These are phyloP conservation scores for Latrodectus geometricus DNA, from an alignment of 1,140 invertebrate species.

Conservation along the genomic window DNA sequence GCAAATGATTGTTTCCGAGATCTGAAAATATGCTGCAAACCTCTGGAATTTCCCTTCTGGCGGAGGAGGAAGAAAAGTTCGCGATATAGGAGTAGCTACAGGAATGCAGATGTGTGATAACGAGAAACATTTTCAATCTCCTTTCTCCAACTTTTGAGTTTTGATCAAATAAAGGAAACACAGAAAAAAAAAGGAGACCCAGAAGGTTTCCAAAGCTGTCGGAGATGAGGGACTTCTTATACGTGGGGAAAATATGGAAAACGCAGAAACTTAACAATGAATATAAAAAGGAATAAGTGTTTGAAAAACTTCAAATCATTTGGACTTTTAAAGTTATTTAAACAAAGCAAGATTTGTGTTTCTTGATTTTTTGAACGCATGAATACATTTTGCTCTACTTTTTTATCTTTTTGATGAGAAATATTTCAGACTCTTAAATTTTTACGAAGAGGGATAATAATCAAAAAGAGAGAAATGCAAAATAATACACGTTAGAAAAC, in stretches of 20 bases:
- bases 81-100: background rate
- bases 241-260: background rate
- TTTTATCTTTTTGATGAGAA: too few relatives aligned
- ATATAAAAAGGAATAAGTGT: too few relatives aligned
- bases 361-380: too few relatives aligned
- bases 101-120: background rate
- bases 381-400: too few relatives aligned
- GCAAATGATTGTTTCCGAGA: constrained; percentile 32
- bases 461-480: too few relatives aligned
- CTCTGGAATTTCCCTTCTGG: background rate
- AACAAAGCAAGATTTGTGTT: too few relatives aligned
- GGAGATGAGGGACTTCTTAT: background rate
- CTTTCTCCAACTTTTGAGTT: background rate
- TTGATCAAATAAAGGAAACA: background rate
- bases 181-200: background rate
- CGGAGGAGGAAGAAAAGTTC: background rate
- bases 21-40: constrained; percentile 13
- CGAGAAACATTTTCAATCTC: constrained; percentile 1
- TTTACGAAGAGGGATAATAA: too few relatives aligned
- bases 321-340: too few relatives aligned
- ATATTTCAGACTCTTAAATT: too few relatives aligned
- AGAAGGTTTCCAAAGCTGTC: background rate
- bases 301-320: too few relatives aligned
- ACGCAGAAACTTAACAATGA: background rate
- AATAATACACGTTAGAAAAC: too few relatives aligned